phyloP scores from a whole-genome alignment of 2,888 invertebrate genomes.

The Oscheius sp. region DNA sequence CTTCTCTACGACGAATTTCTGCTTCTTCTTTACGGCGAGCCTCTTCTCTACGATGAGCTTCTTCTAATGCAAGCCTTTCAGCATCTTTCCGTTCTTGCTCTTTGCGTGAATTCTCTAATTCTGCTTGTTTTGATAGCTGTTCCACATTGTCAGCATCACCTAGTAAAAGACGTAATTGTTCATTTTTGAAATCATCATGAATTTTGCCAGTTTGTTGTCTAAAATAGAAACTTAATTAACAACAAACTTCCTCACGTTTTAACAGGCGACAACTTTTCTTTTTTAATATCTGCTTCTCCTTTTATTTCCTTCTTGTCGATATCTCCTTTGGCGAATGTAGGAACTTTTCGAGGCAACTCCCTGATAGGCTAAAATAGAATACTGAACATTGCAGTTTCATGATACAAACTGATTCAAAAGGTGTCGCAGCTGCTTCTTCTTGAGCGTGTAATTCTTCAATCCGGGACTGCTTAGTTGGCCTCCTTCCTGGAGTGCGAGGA shows the following conservation, averaged over 20 bases:
- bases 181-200: not conserved
- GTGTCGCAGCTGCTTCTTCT: too few species aligned
- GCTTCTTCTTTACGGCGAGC: not conserved
- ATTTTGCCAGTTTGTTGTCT: not conserved
- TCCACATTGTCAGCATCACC: not conserved
- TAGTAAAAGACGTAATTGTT: not conserved
- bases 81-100: not conserved
- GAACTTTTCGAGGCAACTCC: constrained; percentile 5
- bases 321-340: not conserved
- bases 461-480: constrained; percentile 5
- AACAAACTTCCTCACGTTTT: not conserved
- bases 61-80: not conserved
- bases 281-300: not conserved
- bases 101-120: not conserved
- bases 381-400: too few species aligned
- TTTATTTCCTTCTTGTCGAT: not conserved
- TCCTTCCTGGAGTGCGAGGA: constrained; percentile 11
- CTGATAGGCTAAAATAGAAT: not conserved
- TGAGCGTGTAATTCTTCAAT: not conserved
- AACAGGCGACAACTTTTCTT: too few species aligned
- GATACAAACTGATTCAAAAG: not conserved
- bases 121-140: not conserved
- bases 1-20: not conserved
- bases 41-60: not conserved
- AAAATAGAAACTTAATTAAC: too few species aligned